phyloP scores from a whole-genome alignment of 2,888 invertebrate genomes.

The Cetonia aurata region DNA sequence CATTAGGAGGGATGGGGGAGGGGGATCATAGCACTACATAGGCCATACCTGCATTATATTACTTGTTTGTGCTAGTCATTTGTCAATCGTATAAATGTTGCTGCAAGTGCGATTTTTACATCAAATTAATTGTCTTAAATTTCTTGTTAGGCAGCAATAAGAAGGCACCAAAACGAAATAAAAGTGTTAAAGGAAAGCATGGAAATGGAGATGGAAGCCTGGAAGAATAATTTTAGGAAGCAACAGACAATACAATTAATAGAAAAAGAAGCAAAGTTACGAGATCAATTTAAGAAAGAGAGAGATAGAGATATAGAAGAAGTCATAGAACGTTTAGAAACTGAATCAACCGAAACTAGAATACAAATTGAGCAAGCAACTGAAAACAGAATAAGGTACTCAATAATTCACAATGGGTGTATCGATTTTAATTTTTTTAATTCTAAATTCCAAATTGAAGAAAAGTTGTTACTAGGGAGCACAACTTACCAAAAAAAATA shows the following conservation, averaged over 20 bases:
- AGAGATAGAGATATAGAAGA: constrained; percentile 84
- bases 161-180: constrained; percentile 69
- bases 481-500: no score
- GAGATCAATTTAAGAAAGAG: constrained; percentile 79
- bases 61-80: no score
- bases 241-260: constrained; percentile 73
- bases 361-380: constrained; percentile 72
- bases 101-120: no score
- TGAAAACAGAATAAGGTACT: constrained; percentile 67
- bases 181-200: constrained; percentile 73
- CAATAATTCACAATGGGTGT: no score
- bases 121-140: no score
- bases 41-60: no score
- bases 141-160: constrained; percentile 59
- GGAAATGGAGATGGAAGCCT: constrained; percentile 74
- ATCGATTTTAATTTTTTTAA: no score
- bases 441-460: no score
- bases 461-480: no score
- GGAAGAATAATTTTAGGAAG: constrained; percentile 73
- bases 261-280: constrained; percentile 77
- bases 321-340: constrained; percentile 78
- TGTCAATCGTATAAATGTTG: no score
- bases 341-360: constrained; percentile 73
- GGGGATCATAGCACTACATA: no score
- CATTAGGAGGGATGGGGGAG: no score